These are phyloP conservation scores for Cinclus mexicanus DNA, from an alignment of 2,113 vertebrate genomes.

Conservation along the genomic window DNA sequence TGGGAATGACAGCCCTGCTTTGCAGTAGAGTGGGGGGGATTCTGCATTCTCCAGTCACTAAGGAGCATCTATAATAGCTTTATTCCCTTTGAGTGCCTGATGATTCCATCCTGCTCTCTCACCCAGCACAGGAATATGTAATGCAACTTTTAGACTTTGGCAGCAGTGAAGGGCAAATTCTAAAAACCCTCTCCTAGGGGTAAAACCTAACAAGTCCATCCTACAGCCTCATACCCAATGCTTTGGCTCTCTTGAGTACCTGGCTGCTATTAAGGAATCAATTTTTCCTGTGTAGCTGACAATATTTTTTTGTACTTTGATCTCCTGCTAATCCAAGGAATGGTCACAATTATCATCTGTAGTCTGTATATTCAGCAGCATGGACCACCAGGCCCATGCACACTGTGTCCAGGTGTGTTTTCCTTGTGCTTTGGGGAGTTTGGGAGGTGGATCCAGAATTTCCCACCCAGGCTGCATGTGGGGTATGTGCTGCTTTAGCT, in stretches of 20 bases:
- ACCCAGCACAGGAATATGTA: neutral
- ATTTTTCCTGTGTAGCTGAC: neutral
- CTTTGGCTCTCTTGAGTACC: neutral
- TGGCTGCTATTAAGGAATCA: neutral
- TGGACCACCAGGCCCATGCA: accelerated
- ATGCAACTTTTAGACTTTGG: neutral
- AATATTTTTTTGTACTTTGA: neutral
- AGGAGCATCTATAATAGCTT: neutral
- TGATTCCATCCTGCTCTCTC: neutral
- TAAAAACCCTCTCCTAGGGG: neutral
- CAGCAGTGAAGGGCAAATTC: neutral
- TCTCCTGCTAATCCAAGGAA: neutral
- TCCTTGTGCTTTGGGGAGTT: neutral
- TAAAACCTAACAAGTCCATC: neutral
- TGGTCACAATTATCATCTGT: neutral
- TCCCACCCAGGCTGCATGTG: neutral
- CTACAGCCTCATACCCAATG: neutral
- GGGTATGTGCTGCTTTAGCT: neutral
- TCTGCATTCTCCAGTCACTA: neutral
- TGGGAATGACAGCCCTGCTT: accelerated
- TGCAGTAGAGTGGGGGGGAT: neutral
- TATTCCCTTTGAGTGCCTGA: neutral
- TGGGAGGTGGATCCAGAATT: neutral
- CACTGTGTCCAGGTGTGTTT: neutral
- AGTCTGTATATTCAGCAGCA: neutral